These are phyloP conservation scores for Drosophila flavopinicola DNA, from an alignment of 2,888 invertebrate genomes.

Conservation along the genomic window DNA sequence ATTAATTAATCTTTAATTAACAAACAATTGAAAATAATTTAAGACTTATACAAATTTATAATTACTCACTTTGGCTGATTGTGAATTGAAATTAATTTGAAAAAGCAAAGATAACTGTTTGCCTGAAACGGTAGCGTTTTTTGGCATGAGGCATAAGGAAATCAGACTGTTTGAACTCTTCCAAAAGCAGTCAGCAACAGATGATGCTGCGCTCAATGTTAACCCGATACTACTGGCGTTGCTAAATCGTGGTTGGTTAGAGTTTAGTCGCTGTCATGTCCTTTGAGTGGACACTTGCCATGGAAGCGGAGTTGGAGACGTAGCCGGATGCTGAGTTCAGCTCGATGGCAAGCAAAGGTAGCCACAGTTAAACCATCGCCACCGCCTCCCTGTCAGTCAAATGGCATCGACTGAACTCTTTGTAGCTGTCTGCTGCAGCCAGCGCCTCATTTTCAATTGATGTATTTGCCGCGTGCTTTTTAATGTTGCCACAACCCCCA, in stretches of 20 bases:
- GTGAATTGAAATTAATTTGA: too few relatives aligned
- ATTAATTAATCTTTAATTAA: too few relatives aligned
- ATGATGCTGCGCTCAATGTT: too few relatives aligned
- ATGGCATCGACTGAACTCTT: slow-evolving; percentile 2
- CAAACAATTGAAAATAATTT: too few relatives aligned
- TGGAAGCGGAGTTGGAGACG: neutral
- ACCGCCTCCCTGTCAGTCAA: neutral
- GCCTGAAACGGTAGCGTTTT: too few relatives aligned
- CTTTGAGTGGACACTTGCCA: slow-evolving; percentile 17
- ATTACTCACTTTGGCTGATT: too few relatives aligned
- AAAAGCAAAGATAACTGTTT: too few relatives aligned
- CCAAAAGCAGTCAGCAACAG: slow-evolving; percentile 2
- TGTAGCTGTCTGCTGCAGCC: slow-evolving; percentile 41
- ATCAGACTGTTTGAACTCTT: slow-evolving; percentile 36
- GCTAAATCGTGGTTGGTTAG: slow-evolving; percentile 15
- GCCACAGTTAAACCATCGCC: slow-evolving; percentile 4
- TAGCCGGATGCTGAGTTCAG: neutral
- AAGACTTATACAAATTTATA: too few relatives aligned
- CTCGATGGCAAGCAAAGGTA: slow-evolving; percentile 13
- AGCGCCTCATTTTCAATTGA: slow-evolving; percentile 66
- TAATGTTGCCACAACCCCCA: slow-evolving; percentile 28
- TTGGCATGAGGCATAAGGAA: neutral
- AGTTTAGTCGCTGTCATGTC: slow-evolving; percentile 29
- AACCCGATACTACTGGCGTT: neutral
- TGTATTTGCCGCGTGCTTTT: slow-evolving; percentile 49